Evolutionary conservation across 2,888 invertebrate species (phyloP).

Genomic region (Andrena trimmerana): DNA sequence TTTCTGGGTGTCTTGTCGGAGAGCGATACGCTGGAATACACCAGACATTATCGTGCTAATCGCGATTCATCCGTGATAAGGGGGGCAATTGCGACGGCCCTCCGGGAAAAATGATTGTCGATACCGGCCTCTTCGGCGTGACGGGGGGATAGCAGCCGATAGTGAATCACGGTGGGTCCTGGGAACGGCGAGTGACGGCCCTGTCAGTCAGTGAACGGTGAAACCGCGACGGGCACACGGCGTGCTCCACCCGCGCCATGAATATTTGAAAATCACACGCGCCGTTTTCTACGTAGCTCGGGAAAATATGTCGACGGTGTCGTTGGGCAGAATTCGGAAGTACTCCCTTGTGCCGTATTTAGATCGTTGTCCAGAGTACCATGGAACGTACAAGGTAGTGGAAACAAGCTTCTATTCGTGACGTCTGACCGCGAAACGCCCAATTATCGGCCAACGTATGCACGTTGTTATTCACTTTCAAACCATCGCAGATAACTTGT

Average conservation of each 20-base stretch:
- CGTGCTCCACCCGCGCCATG: constrained; percentile 11
- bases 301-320: constrained; percentile 65
- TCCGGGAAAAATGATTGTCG: constrained; percentile 55
- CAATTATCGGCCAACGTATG: not conserved
- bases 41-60: constrained; percentile 58
- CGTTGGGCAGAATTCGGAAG: constrained; percentile 74
- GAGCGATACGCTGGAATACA: not conserved
- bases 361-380: constrained; percentile 78
- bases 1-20: not conserved
- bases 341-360: constrained; percentile 79
- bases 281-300: not conserved
- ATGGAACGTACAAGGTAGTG: constrained; percentile 77
- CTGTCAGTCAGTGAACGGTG: constrained; percentile 43
- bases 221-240: constrained; percentile 52
- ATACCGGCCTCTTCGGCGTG: constrained; percentile 31
- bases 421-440: not conserved
- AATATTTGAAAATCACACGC: constrained; percentile 23
- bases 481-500: not conserved
- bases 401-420: not conserved
- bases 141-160: constrained; percentile 38
- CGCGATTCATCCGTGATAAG: constrained; percentile 57
- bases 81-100: constrained; percentile 42
- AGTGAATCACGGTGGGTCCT: constrained; percentile 24
- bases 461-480: not conserved
- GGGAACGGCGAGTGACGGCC: constrained; percentile 22